Evolutionary conservation across 2,797 vertebrate genomes (phyloP).

Genomic region (Periparus ater): DNA sequence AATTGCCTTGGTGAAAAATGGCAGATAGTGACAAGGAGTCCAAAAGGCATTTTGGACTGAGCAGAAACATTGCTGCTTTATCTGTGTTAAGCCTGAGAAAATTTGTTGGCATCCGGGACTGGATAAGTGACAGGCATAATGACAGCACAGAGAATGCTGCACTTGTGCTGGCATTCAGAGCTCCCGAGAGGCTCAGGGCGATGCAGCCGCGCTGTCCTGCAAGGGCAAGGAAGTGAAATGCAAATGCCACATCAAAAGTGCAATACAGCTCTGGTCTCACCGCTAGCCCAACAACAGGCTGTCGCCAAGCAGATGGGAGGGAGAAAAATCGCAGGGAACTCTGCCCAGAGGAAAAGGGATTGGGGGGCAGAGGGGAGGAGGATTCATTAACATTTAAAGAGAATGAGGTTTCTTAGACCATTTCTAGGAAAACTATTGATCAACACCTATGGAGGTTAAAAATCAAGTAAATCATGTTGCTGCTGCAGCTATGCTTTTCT

Average conservation of each 20-base stretch:
- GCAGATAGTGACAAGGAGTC: constrained; percentile 59
- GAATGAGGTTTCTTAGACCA: background rate
- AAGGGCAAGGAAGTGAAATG: constrained; percentile 61
- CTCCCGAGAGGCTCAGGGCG: constrained; percentile 32
- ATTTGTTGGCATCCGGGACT: constrained; percentile 67
- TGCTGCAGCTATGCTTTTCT: background rate
- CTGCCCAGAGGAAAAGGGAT: constrained; percentile 45
- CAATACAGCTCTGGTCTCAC: background rate
- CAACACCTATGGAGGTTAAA: background rate
- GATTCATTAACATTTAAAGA: constrained; percentile 57
- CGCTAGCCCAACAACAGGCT: constrained; percentile 30
- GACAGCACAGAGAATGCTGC: constrained; percentile 62
- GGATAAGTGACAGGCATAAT: constrained; percentile 69
- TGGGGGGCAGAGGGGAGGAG: background rate
- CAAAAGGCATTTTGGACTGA: constrained; percentile 61
- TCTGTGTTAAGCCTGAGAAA: constrained; percentile 71
- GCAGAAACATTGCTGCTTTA: constrained; percentile 69
- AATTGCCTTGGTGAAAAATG: constrained; percentile 60
- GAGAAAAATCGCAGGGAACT: constrained; percentile 62
- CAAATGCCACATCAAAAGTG: constrained; percentile 49
- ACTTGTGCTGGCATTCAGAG: constrained; percentile 65
- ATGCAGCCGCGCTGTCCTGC: constrained; percentile 33
- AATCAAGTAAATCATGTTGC: background rate
- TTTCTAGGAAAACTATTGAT: constrained; percentile 33
- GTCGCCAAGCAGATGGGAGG: constrained; percentile 63